Conservation (phyloP, 2,113 vertebrate species). For the Pardalotus punctatus region DNA sequence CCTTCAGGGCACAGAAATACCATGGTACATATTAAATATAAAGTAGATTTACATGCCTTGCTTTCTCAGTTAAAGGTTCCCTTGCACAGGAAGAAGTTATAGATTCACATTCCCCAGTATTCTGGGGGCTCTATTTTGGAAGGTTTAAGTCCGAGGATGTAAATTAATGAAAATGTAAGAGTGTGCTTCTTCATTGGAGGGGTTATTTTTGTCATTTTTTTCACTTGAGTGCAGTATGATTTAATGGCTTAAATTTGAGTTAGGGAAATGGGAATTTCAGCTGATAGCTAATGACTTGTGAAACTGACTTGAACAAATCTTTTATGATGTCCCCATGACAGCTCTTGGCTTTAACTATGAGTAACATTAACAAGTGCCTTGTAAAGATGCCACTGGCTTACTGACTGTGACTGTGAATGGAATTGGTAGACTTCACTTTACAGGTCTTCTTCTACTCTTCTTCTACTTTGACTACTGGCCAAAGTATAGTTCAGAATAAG, state of each 20-base stretch:
- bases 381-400: background rate
- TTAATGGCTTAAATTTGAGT: background rate
- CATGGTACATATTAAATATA: background rate
- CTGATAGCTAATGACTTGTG: background rate
- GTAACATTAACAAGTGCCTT: background rate
- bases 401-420: background rate
- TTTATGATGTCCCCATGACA: background rate
- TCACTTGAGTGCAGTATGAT: background rate
- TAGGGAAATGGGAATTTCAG: background rate
- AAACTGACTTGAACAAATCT: slow-evolving; percentile 4
- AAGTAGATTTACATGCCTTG: background rate
- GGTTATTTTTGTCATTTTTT: background rate
- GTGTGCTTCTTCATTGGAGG: background rate
- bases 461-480: background rate
- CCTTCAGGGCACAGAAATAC: background rate
- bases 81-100: background rate
- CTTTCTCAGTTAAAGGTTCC: background rate
- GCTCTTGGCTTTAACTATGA: background rate
- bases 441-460: background rate
- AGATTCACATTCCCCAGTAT: background rate
- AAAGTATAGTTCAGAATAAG: background rate
- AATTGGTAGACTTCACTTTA: background rate
- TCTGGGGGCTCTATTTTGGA: background rate
- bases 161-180: background rate
- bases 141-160: background rate